These are phyloP conservation scores for Myathropa florea DNA, from an alignment of 2,888 invertebrate genomes.

Conservation along the genomic window DNA sequence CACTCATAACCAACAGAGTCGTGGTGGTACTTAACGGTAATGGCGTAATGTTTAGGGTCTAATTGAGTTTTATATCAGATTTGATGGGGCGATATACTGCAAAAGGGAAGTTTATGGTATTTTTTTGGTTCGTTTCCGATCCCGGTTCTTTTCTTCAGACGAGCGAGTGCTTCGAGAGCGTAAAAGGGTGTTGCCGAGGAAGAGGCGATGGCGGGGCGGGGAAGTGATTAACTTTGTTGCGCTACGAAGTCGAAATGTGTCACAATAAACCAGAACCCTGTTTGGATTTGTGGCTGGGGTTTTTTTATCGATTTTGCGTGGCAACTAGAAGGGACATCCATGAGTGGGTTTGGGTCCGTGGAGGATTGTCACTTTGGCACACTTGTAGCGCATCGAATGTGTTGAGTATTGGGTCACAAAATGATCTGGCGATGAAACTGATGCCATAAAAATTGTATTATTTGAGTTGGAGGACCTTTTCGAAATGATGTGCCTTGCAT, in stretches of 20 bases:
- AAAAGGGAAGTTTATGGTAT: background rate
- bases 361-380: background rate
- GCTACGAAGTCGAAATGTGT: background rate
- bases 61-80: slow-evolving; percentile 65
- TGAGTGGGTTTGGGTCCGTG: background rate
- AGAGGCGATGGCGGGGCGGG: background rate
- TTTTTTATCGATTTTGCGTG: background rate
- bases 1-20: background rate
- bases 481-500: background rate
- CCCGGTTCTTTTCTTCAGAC: background rate
- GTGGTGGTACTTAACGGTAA: slow-evolving; percentile 50
- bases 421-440: background rate
- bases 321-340: background rate
- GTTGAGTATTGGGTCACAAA: too few species aligned
- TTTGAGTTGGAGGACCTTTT: background rate
- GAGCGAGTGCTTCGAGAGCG: background rate
- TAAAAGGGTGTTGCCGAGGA: background rate
- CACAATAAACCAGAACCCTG: background rate
- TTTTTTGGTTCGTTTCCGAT: background rate
- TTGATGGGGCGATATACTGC: slow-evolving; percentile 49
- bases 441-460: background rate
- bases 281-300: background rate
- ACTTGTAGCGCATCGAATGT: background rate
- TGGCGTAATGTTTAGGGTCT: slow-evolving; percentile 53
- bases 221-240: background rate